These are phyloP conservation scores for Sylvia borin DNA, from an alignment of 2,797 vertebrate genomes.

Conservation along the genomic window DNA sequence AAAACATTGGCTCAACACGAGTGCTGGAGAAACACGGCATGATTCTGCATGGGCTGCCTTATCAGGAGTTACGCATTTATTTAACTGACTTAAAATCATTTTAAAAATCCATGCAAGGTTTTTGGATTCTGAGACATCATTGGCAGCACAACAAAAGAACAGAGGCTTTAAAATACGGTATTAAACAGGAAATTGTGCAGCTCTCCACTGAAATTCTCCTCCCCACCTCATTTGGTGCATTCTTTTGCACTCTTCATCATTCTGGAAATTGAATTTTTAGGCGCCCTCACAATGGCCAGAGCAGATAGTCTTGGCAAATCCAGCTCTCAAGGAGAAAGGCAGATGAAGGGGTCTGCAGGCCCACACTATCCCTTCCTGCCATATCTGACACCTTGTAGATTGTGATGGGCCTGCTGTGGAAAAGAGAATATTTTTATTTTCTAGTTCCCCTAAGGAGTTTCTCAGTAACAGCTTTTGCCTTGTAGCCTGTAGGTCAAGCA, in stretches of 20 bases:
- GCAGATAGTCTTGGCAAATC: neutral
- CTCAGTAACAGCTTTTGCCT: neutral
- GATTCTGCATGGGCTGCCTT: neutral
- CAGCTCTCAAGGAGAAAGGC: neutral
- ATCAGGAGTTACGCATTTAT: neutral
- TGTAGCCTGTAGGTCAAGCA: neutral
- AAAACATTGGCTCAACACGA: neutral
- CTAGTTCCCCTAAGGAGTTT: neutral
- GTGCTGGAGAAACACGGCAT: neutral
- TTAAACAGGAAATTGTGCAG: conserved; percentile 16
- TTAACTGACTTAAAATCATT: neutral
- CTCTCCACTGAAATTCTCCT: neutral
- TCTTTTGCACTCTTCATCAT: neutral
- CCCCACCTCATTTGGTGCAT: conserved; percentile 6
- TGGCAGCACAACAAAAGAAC: neutral
- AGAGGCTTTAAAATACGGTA: neutral
- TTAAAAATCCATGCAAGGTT: neutral
- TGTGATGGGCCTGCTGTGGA: neutral
- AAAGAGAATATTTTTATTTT: neutral
- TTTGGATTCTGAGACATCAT: neutral
- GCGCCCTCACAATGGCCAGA: neutral
- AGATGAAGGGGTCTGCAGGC: neutral
- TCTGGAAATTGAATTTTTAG: neutral
- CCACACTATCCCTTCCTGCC: neutral
- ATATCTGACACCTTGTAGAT: neutral